Evolutionary conservation across 1,140 invertebrate species (phyloP), one percentile per base, ranked within the genome.

Genomic region (Drosophila persimilis): DNA sequence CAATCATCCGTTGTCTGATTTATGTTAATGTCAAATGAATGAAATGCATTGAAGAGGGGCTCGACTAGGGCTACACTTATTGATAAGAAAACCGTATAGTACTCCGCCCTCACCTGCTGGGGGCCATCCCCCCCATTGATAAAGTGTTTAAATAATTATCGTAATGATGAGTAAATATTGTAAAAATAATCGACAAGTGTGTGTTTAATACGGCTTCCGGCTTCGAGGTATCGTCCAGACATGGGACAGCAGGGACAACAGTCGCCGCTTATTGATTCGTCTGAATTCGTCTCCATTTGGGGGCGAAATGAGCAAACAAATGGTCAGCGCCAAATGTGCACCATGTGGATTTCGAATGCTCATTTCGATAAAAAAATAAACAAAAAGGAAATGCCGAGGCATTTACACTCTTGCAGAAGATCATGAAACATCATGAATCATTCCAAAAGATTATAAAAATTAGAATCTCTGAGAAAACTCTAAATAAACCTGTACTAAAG

Each of bases 161-260:
- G 3, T 39, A 35, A 20, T 35, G 11, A 39, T 13, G 0, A 13
- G 9, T 54, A 45, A 70, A 60, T 35, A 41, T 13, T 26, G 11
- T 46, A 54, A 20, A 69, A 66, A 85, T 70, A 77, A 56, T 85
- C 54, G 65, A 52, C 55, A 59, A 69, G 47, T 84, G 53, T 31
- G 15, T 29, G 39, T 39, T 39, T 39, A 39, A 5, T 39, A 45
- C 20, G n/a, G 43, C 50, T 65, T 52, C 39, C 35, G 24, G 20
- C 9, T 11, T n/a, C 24, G 24, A 26, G 46, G 52, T 60, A 5
- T 6, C 24, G 24, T 26, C 44, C 63, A 50, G 31, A 60, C 9
- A 26, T 0, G n/a, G 20, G 22, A 17, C 13, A 3, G 6, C 0
- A 11, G 20, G 15, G 39, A 44, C 7, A 50, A 63, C 35, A 58